These are phyloP conservation scores for Pundamilia nyererei DNA, from an alignment of 2,113 vertebrate genomes.

Conservation along the genomic window DNA sequence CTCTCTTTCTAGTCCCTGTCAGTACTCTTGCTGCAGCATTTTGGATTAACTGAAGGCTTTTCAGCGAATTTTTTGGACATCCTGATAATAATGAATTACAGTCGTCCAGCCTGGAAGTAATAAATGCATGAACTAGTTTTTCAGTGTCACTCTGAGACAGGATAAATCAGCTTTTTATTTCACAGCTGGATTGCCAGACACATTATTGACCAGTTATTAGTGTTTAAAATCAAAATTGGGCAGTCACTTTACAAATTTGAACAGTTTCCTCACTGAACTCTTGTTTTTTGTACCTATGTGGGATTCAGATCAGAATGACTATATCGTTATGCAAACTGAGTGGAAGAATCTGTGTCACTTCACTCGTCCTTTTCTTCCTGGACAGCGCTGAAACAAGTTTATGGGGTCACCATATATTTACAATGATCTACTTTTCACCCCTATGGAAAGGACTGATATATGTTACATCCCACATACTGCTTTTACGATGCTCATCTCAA, in stretches of 20 bases:
- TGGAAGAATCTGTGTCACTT: background rate
- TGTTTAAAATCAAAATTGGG: background rate
- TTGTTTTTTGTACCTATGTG: background rate
- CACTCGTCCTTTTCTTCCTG: background rate
- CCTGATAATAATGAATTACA: too few relatives aligned
- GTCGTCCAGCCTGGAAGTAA: too few relatives aligned
- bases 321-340: background rate
- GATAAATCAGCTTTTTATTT: background rate
- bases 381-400: conserved; percentile 25
- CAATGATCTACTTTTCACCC: background rate
- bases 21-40: too few relatives aligned
- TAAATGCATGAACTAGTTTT: too few relatives aligned
- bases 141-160: too few relatives aligned
- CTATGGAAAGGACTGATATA: background rate
- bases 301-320: background rate
- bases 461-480: background rate
- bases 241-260: background rate
- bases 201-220: background rate
- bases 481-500: background rate
- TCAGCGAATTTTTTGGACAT: too few relatives aligned
- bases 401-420: conserved; percentile 13
- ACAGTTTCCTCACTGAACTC: background rate
- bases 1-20: too few relatives aligned
- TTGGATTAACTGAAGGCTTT: too few relatives aligned
- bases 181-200: background rate